phyloP scores from a whole-genome alignment of 2,113 vertebrate genomes.

The Microtus ochrogaster region DNA sequence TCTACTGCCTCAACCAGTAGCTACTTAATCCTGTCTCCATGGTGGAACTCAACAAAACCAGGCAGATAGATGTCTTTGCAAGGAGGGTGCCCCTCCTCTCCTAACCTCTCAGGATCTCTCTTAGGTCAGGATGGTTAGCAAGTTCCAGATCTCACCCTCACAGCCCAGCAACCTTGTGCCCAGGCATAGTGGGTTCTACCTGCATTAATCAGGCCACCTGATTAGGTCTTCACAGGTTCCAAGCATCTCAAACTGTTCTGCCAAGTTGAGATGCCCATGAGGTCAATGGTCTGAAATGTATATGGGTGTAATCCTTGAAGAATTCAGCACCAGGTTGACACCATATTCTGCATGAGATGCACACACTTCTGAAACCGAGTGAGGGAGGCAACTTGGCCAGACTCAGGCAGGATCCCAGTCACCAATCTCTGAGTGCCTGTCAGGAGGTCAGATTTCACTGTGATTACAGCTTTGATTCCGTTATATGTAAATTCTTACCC shows the following conservation, averaged over 20 bases:
- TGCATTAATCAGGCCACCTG: slow-evolving; percentile 91
- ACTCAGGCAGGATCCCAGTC: not conserved
- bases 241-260: slow-evolving; percentile 93
- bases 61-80: slow-evolving; percentile 95
- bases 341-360: slow-evolving; percentile 89
- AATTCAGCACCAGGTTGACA: slow-evolving; percentile 92
- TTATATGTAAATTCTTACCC: not conserved
- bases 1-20: slow-evolving; percentile 95
- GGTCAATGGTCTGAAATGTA: slow-evolving; percentile 93
- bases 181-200: slow-evolving; percentile 88
- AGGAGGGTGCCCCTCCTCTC: slow-evolving; percentile 96
- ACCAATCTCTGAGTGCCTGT: not conserved
- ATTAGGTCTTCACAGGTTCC: slow-evolving; percentile 86
- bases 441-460: not conserved
- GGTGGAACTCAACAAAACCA: slow-evolving; percentile 95
- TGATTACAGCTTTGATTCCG: not conserved
- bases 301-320: slow-evolving; percentile 88
- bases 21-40: slow-evolving; percentile 94
- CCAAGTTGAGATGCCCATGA: slow-evolving; percentile 91
- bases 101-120: slow-evolving; percentile 95
- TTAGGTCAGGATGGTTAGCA: slow-evolving; percentile 94
- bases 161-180: slow-evolving; percentile 93
- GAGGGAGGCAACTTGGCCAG: slow-evolving; percentile 92
- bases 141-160: slow-evolving; percentile 96
- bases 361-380: slow-evolving; percentile 94